Evolutionary conservation across 2,797 vertebrate species (phyloP).

Genomic region (Australoheros facetus): DNA sequence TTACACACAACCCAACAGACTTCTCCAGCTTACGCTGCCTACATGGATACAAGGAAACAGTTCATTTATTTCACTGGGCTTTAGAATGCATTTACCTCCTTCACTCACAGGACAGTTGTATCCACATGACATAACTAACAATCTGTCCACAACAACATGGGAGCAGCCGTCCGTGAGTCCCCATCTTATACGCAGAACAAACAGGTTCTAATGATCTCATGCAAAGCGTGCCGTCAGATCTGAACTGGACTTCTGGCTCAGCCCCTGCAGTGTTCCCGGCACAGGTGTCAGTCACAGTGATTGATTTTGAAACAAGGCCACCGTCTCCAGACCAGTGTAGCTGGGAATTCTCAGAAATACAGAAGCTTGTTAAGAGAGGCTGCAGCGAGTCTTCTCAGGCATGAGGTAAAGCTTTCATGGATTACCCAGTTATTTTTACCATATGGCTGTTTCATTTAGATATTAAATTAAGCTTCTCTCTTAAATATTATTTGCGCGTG

Average conservation of each 20-base stretch:
- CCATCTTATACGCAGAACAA: background rate
- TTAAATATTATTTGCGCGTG: background rate
- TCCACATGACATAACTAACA: conserved; percentile 23
- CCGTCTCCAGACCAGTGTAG: conserved; percentile 9
- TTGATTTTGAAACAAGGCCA: conserved; percentile 40
- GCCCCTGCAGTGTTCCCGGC: conserved; percentile 2
- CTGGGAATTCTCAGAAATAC: conserved; percentile 15
- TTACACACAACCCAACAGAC: conserved; percentile 4
- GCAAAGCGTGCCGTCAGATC: conserved; percentile 7
- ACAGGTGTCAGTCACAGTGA: conserved; percentile 46
- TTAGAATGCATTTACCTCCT: conserved; percentile 28
- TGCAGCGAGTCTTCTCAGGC: conserved; percentile 16
- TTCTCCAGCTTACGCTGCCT: background rate
- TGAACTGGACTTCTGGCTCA: background rate
- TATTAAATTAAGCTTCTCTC: conserved; percentile 1
- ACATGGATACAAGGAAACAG: background rate
- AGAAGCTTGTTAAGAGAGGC: conserved; percentile 48
- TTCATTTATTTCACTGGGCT: conserved; percentile 6
- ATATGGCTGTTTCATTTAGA: conserved; percentile 28
- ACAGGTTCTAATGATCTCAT: conserved; percentile 22
- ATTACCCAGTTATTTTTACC: conserved; percentile 26
- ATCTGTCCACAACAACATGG: background rate
- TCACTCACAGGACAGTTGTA: background rate
- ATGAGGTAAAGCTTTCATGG: conserved; percentile 26
- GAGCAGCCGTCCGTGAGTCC: conserved; percentile 10